phyloP scores from a whole-genome alignment of 2,113 vertebrate species.

The Phoenicopterus ruber region DNA sequence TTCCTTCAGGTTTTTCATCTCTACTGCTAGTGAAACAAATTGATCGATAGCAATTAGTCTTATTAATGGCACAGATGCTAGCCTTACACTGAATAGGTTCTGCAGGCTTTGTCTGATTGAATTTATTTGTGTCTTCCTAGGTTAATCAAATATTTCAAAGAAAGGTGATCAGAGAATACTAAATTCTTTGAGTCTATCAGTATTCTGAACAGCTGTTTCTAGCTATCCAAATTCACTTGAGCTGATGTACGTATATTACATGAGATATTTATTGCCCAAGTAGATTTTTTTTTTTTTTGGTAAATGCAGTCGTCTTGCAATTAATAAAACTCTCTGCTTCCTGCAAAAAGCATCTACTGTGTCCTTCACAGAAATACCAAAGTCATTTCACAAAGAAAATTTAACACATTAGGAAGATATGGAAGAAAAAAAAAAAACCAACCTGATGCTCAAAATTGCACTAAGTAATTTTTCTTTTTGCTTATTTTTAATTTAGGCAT shows the following conservation, averaged over 20 bases:
- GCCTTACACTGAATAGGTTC: neutral
- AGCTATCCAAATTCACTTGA: neutral
- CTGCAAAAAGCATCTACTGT: neutral
- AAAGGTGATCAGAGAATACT: neutral
- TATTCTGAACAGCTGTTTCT: neutral
- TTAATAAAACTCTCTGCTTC: slow-evolving; percentile 10
- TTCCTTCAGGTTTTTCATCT: neutral
- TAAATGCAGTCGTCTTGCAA: neutral
- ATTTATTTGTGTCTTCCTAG: slow-evolving; percentile 25
- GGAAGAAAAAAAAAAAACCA: neutral
- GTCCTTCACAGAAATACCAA: neutral
- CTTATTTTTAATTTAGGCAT: neutral
- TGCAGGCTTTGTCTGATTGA: slow-evolving; percentile 23
- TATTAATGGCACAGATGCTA: neutral
- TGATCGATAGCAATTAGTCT: slow-evolving; percentile 31
- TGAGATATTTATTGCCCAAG: neutral
- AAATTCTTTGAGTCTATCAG: neutral
- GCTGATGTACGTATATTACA: neutral
- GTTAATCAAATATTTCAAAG: slow-evolving; percentile 39
- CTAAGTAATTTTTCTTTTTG: neutral
- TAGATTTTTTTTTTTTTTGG: neutral
- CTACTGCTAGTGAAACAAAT: neutral
- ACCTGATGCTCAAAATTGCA: neutral
- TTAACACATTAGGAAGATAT: neutral
- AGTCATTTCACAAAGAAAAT: neutral